Conservation (phyloP, 2,888 invertebrate species). For the Epistrophe eligans region DNA sequence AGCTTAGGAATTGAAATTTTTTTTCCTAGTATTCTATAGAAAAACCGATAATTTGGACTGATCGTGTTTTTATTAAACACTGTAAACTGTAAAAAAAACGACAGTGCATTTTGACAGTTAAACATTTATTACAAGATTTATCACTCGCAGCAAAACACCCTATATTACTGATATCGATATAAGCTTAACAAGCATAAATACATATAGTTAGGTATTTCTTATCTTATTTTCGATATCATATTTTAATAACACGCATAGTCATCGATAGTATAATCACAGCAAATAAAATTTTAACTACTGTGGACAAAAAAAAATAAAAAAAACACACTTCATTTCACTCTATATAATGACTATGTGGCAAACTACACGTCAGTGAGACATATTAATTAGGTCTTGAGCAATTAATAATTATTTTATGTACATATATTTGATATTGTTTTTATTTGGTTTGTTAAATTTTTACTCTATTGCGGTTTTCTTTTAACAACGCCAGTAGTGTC, state of each 20-base stretch:
- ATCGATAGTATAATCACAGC: constrained; percentile 11
- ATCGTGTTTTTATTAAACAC: too few species aligned
- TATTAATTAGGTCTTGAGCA: constrained; percentile 71
- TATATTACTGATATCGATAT: neutral
- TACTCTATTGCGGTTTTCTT: constrained; percentile 50
- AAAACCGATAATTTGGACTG: too few species aligned
- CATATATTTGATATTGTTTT: neutral
- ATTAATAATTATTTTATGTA: constrained; percentile 32
- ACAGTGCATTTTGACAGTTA: neutral
- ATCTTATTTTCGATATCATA: constrained; percentile 16
- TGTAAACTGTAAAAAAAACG: too few species aligned
- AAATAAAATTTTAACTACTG: neutral
- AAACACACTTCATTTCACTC: constrained; percentile 2
- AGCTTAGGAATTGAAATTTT: too few species aligned
- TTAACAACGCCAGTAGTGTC: constrained; percentile 58
- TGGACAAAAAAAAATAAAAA: constrained; percentile 2
- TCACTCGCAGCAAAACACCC: neutral
- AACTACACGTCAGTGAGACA: constrained; percentile 33
- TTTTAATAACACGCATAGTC: constrained; percentile 20
- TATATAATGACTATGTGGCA: constrained; percentile 19
- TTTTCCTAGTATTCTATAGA: too few species aligned
- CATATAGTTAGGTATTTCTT: neutral
- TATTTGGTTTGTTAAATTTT: constrained; percentile 10
- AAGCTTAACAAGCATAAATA: neutral
- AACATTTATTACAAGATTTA: neutral